phyloP scores from a whole-genome alignment of 2,888 invertebrate genomes.

The Incurvaria masculella region DNA sequence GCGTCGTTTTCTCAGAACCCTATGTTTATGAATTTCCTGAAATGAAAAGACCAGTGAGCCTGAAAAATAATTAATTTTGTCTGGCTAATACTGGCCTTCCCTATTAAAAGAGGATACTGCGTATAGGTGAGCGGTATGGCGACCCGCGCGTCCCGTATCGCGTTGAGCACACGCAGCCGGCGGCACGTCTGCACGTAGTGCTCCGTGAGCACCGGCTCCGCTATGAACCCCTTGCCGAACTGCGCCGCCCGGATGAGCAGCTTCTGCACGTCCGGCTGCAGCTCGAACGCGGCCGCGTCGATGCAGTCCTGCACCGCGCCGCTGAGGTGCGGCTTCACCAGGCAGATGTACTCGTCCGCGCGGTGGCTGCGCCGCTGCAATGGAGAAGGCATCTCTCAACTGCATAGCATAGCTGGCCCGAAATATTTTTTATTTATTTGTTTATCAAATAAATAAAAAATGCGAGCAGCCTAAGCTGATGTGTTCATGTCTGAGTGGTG shows the following conservation, averaged over 20 bases:
- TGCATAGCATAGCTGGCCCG: too few species aligned
- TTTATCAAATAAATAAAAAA: too few species aligned
- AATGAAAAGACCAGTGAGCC: neutral
- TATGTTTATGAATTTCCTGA: too few species aligned
- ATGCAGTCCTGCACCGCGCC: conserved; percentile 87
- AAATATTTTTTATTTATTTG: too few species aligned
- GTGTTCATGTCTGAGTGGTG: too few species aligned
- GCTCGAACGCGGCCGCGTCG: conserved; percentile 90
- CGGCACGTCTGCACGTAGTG: conserved; percentile 85
- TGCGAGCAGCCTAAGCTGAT: too few species aligned
- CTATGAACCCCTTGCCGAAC: conserved; percentile 91
- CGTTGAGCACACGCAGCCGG: conserved; percentile 85
- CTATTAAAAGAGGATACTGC: conserved; percentile 71
- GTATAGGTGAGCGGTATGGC: conserved; percentile 88
- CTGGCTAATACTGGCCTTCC: too few species aligned
- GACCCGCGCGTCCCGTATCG: conserved; percentile 78
- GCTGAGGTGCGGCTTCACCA: conserved; percentile 78
- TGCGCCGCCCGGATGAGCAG: conserved; percentile 88
- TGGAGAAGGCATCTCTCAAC: too few species aligned
- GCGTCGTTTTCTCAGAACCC: too few species aligned
- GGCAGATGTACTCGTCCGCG: conserved; percentile 90
- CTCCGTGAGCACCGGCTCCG: conserved; percentile 66
- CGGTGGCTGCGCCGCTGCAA: conserved; percentile 79
- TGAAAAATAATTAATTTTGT: neutral
- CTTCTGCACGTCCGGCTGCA: conserved; percentile 83